These are phyloP conservation scores for Phymatocera aterrima DNA, from an alignment of 2,888 invertebrate species.

Conservation along the genomic window DNA sequence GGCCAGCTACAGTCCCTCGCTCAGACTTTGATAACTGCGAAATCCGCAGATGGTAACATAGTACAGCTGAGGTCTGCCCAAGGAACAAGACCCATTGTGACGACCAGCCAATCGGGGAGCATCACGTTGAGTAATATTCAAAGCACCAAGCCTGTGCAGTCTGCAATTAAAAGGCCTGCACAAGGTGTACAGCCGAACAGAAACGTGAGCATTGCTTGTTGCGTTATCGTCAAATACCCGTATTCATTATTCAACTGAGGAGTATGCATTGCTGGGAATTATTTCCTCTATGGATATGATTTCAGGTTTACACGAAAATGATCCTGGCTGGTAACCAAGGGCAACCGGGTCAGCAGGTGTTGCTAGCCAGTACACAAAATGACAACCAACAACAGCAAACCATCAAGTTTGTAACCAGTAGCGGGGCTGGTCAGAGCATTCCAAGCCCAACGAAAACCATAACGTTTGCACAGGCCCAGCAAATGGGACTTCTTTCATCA, in stretches of 20 bases:
- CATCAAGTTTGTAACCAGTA: constrained; percentile 70
- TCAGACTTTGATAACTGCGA: constrained; percentile 72
- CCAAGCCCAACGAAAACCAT: constrained; percentile 78
- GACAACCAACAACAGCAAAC: constrained; percentile 66
- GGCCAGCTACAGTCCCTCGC: constrained; percentile 71
- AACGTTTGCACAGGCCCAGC: constrained; percentile 81
- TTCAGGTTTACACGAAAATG: constrained; percentile 72
- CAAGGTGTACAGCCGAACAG: constrained; percentile 72
- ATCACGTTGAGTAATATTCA: constrained; percentile 68
- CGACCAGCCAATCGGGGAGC: constrained; percentile 67
- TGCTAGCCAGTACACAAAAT: constrained; percentile 69
- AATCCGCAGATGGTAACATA: constrained; percentile 72
- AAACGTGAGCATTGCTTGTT: constrained; percentile 62
- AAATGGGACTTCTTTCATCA: constrained; percentile 78
- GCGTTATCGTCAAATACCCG: background rate
- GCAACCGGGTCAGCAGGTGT: constrained; percentile 68
- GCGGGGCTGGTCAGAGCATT: constrained; percentile 62
- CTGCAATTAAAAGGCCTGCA: constrained; percentile 71
- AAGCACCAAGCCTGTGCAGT: constrained; percentile 65
- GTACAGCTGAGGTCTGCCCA: constrained; percentile 70
- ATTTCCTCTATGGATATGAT: background rate
- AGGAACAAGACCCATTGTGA: constrained; percentile 64
- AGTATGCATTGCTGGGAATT: constrained; percentile 17
- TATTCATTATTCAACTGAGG: background rate
- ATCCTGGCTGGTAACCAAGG: constrained; percentile 70